Evolutionary conservation across 2,888 invertebrate species (phyloP).

Genomic region (Drosophila helvetica): DNA sequence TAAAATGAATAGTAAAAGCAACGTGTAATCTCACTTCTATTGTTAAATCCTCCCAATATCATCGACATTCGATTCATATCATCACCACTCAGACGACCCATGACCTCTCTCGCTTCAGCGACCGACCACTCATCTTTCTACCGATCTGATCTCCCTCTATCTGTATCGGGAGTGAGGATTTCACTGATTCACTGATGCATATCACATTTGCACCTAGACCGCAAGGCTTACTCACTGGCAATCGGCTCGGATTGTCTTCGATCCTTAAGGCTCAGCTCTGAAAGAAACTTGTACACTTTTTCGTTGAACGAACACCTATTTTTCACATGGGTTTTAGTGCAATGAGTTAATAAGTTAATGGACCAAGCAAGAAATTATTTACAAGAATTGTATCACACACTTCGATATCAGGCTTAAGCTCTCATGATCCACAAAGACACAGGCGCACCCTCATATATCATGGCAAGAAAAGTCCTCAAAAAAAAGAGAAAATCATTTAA

Average conservation of each 20-base stretch:
- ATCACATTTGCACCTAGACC: constrained; percentile 51
- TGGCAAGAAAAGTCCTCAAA: constrained; percentile 43
- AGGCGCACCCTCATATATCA: constrained; percentile 68
- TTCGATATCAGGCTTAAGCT: constrained; percentile 47
- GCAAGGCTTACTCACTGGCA: constrained; percentile 35
- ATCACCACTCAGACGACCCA: constrained; percentile 50
- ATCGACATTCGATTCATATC: constrained; percentile 60
- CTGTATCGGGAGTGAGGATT: constrained; percentile 9
- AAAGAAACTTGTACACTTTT: constrained; percentile 42
- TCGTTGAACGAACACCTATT: constrained; percentile 14
- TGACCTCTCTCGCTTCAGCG: neutral
- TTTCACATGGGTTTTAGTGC: constrained; percentile 9
- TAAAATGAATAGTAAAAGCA: neutral
- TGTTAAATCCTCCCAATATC: constrained; percentile 35
- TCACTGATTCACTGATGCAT: constrained; percentile 52
- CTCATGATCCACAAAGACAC: constrained; percentile 35
- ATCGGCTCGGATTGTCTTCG: constrained; percentile 34
- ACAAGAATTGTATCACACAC: constrained; percentile 31
- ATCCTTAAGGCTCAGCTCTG: constrained; percentile 43
- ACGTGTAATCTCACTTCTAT: neutral
- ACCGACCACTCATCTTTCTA: neutral
- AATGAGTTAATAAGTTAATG: constrained; percentile 51
- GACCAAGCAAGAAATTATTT: constrained; percentile 57
- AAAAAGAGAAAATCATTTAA: constrained; percentile 18
- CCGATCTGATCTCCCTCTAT: neutral